Percentiles rank a stretch among this genome's conserved stretches.
Evolutionary conservation across 2,113 vertebrate species (phyloP).

Genomic region (Naja naja): DNA sequence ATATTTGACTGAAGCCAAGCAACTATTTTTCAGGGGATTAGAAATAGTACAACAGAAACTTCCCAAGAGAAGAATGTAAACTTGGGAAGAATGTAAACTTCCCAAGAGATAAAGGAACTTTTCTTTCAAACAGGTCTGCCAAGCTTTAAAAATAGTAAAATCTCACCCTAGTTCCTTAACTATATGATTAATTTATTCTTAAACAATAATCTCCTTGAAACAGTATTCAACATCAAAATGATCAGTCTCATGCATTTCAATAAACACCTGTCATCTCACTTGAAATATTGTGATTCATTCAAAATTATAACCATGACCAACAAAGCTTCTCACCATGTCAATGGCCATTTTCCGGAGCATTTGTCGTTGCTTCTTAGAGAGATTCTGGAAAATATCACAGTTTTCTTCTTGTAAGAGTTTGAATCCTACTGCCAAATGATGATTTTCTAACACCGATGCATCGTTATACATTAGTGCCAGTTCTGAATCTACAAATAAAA

Average conservation of each 20-base stretch:
- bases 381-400: conserved; percentile 89
- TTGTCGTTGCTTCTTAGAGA: conserved; percentile 85
- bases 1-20: not conserved
- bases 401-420: conserved; percentile 90
- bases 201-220: not conserved
- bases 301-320: not conserved
- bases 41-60: not conserved
- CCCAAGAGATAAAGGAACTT: not conserved
- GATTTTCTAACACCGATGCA: conserved; percentile 88
- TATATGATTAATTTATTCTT: not conserved
- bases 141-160: not conserved
- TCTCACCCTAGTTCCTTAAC: not conserved
- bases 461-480: conserved; percentile 94
- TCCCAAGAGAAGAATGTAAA: not conserved
- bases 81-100: not conserved
- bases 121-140: not conserved
- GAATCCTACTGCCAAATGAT: conserved; percentile 90
- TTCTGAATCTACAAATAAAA: conserved; percentile 77
- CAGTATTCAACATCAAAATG: not conserved
- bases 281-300: not conserved
- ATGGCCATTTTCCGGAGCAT: conserved; percentile 87
- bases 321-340: conserved; percentile 77
- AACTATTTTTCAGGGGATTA: not conserved
- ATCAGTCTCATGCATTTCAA: not conserved
- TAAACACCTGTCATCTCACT: not conserved